Base-by-base conservation (phyloP, 1,140 invertebrate genomes). In the Caerostris extrusa region DNA sequence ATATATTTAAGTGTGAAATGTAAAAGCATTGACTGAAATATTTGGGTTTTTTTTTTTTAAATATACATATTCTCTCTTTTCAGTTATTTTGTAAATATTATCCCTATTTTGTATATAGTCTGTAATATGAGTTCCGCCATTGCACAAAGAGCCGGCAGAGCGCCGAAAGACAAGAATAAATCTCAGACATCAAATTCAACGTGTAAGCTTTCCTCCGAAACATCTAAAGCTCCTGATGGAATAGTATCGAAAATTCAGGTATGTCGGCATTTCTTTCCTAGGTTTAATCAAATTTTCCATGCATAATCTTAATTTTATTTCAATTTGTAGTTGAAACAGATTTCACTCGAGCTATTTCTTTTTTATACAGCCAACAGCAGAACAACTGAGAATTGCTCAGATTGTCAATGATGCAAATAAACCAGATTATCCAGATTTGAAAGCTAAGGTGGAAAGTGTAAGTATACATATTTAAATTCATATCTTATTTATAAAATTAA, bases 401-500 rank as follows among this genome's bases (percentile, higher is more conserved):
- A 97, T 97, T 89, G 97, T 97, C 95, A 97, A 97, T 95, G 96
- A 95, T 93, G 92, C 83, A 96, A 95, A 96, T 96, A 96, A 96
- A 86, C 86, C 96, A 94, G 97, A 97, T 95, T 97, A 97, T 96
- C 96, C 97, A 85, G 96, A 96, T 94, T 96, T 97, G 87, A 97
- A 97, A 95, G 97, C 97, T 93, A 97, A 98, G 96, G 97, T 98
- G 57, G 97, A 97, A 95, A 97, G 97, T 95, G 97, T 98, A 67
- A 98, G 92, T 93, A 8, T 92, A 3, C 98, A 7, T 34, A 97
- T 98, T 98, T 95, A 97, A 81, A 81, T 69, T 81, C 3, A 60
- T 57, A 19, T 53, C n/a, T 56, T 55, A 19, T 64, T 12, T 5
- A 64, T 85, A 5, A 57, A 58, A 56, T 55, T n/a, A 61, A 64